Evolutionary conservation across 2,797 vertebrate genomes (phyloP).

Genomic region (Mormyrus proboscirostris): DNA sequence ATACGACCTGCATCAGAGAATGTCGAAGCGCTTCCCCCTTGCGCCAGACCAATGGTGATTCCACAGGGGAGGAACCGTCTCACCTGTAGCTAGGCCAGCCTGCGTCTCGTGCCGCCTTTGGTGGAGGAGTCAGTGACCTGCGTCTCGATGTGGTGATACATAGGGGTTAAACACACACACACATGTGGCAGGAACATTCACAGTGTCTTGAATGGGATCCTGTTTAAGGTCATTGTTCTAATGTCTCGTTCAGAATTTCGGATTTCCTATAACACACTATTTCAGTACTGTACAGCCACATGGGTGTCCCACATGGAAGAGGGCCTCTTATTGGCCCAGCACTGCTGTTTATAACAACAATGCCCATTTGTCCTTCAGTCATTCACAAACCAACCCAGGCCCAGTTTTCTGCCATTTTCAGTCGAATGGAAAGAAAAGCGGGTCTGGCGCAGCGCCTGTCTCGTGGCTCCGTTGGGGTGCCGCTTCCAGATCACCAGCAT

Average conservation of each 20-base stretch:
- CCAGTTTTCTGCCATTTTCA: neutral
- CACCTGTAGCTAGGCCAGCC: neutral
- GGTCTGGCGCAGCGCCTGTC: neutral
- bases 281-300: neutral
- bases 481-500: neutral
- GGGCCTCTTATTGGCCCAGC: neutral
- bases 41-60: neutral
- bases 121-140: neutral
- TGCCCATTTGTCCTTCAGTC: neutral
- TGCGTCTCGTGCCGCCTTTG: neutral
- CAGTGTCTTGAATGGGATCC: neutral
- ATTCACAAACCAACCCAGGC: neutral
- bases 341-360: neutral
- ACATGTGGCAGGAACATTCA: neutral
- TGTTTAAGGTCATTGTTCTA: neutral
- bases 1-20: neutral
- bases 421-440: neutral
- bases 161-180: neutral
- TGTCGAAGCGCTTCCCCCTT: neutral
- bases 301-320: neutral
- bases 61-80: neutral
- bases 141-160: neutral
- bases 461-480: neutral
- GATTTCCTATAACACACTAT: neutral
- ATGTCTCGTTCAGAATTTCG: neutral